Conservation (phyloP, 1,140 invertebrate genomes). For the Drosophila equinoxialis region DNA sequence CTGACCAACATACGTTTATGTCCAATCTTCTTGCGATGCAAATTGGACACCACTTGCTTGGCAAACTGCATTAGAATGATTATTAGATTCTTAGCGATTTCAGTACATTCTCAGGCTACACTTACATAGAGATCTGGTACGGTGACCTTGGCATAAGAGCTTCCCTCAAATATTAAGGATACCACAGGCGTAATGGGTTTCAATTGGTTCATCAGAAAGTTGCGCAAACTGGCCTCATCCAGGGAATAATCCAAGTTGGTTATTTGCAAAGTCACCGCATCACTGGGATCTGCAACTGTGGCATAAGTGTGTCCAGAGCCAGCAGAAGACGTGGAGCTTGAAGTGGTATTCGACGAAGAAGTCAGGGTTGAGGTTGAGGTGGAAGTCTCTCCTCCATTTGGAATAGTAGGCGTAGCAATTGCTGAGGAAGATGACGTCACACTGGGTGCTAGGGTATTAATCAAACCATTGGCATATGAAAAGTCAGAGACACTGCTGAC, state of each 20-base stretch:
- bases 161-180: constrained; percentile 75
- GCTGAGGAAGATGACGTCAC: background rate
- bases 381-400: constrained; percentile 1
- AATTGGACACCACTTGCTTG: constrained; percentile 91
- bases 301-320: constrained; percentile 17
- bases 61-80: constrained; percentile 83
- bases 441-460: constrained; percentile 31
- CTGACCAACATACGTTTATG: constrained; percentile 92
- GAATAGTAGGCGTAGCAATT: background rate
- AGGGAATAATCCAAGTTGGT: constrained; percentile 82
- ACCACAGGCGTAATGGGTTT: constrained; percentile 81
- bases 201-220: constrained; percentile 73
- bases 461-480: constrained; percentile 14
- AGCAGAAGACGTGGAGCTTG: background rate
- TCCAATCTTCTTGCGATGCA: constrained; percentile 92
- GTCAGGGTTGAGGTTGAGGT: background rate
- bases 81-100: background rate
- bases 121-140: constrained; percentile 81
- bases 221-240: constrained; percentile 71
- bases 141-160: constrained; percentile 77
- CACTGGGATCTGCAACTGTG: constrained; percentile 42
- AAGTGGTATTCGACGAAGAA: too few species aligned
- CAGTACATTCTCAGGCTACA: background rate
- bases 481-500: constrained; percentile 8
- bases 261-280: constrained; percentile 76